Conservation (phyloP, 1,140 invertebrate species). For the Drepana arcuata region DNA sequence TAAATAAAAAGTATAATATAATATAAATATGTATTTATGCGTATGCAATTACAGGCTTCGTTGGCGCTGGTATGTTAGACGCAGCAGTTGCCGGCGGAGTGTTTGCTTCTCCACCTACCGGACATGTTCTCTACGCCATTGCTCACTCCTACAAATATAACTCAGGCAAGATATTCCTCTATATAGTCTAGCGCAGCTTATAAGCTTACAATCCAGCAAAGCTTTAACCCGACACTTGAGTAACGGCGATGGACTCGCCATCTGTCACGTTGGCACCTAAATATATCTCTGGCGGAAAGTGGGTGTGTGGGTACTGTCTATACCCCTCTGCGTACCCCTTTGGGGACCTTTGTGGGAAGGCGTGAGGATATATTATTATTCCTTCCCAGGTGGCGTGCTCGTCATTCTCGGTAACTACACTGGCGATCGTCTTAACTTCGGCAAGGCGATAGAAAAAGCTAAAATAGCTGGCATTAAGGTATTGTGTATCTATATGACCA, state of each 20-base stretch:
- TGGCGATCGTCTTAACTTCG: slow-evolving; percentile 90
- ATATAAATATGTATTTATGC: too few species aligned
- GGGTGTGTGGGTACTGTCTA: too few species aligned
- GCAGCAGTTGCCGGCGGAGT: slow-evolving; percentile 83
- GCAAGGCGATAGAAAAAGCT: slow-evolving; percentile 83
- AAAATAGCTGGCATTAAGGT: slow-evolving; percentile 76
- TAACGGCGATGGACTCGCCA: too few species aligned
- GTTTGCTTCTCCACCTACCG: slow-evolving; percentile 85
- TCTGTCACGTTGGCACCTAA: too few species aligned
- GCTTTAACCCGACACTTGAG: too few species aligned
- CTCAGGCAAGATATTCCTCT: slow-evolving; percentile 48
- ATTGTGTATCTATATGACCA: too few species aligned
- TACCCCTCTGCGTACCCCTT: too few species aligned
- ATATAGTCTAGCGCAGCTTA: too few species aligned
- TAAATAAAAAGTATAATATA: too few species aligned
- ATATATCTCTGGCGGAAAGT: too few species aligned
- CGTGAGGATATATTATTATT: slow-evolving; percentile 16
- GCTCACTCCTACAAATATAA: slow-evolving; percentile 72
- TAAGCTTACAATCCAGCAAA: not conserved
- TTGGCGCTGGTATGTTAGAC: slow-evolving; percentile 84
- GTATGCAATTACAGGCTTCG: slow-evolving; percentile 82
- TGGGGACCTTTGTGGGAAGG: too few species aligned
- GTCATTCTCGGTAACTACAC: slow-evolving; percentile 90
- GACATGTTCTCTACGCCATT: slow-evolving; percentile 78
- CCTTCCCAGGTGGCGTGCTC: slow-evolving; percentile 77